Conservation (phyloP, 2,113 vertebrate genomes). For the Cyphomyrus plagiostoma region DNA sequence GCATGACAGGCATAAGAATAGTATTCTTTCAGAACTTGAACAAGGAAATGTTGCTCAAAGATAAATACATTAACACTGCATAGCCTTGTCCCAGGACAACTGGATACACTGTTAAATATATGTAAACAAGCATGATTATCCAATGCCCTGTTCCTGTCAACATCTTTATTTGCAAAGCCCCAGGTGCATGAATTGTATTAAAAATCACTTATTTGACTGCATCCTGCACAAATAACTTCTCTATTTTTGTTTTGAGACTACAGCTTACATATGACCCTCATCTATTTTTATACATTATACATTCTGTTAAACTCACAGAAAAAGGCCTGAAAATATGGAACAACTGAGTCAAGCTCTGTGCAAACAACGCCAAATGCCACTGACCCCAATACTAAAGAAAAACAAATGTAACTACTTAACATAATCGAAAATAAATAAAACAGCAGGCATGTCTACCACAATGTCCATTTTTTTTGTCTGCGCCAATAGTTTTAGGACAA, state of each 20-base stretch:
- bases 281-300: not conserved
- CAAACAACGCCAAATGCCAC: not conserved
- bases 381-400: not conserved
- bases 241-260: not conserved
- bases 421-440: not conserved
- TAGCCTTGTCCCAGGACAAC: not conserved
- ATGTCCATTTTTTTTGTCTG: not conserved
- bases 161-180: not conserved
- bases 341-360: not conserved
- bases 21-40: slow-evolving; percentile 51
- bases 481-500: not conserved
- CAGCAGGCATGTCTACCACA: not conserved
- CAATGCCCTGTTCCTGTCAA: not conserved
- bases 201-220: not conserved
- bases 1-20: slow-evolving; percentile 35
- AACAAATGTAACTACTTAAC: not conserved
- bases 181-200: not conserved
- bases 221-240: not conserved
- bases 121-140: not conserved
- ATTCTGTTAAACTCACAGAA: not conserved
- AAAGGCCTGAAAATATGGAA: not conserved
- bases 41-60: slow-evolving; percentile 12
- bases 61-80: not conserved
- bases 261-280: not conserved
- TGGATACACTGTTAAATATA: not conserved